phyloP scores from a whole-genome alignment of 2,797 vertebrate species.

The Gymnopithys bicolor region DNA sequence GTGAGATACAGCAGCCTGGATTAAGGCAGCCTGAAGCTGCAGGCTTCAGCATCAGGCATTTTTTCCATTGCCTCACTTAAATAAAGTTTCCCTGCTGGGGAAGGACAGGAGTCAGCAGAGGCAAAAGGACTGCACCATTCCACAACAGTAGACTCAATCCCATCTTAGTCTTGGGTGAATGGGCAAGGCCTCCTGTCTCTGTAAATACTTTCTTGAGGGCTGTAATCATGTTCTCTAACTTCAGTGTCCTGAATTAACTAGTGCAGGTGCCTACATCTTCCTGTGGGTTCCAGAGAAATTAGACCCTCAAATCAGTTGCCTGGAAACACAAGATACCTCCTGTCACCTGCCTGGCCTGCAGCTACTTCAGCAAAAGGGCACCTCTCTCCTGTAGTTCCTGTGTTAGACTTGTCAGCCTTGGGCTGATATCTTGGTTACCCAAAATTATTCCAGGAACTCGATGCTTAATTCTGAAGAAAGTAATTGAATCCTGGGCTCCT shows the following conservation, averaged over 20 bases:
- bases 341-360: neutral
- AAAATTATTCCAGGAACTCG: neutral
- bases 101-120: neutral
- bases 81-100: neutral
- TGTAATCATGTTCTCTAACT: neutral
- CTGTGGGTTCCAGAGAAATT: neutral
- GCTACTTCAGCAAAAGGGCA: neutral
- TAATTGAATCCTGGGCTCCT: neutral
- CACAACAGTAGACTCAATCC: neutral
- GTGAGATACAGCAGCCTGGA: neutral
- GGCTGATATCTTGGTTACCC: neutral
- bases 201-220: neutral
- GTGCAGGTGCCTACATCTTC: neutral
- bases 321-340: neutral
- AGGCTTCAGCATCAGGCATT: neutral
- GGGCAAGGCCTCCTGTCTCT: neutral
- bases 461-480: neutral
- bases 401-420: neutral
- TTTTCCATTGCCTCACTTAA: neutral
- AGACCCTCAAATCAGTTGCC: neutral
- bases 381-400: neutral
- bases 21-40: neutral
- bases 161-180: neutral
- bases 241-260: neutral
- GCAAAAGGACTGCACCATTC: neutral